Base-by-base conservation (phyloP, 2,888 invertebrate species). In the Orchestes rusci region DNA sequence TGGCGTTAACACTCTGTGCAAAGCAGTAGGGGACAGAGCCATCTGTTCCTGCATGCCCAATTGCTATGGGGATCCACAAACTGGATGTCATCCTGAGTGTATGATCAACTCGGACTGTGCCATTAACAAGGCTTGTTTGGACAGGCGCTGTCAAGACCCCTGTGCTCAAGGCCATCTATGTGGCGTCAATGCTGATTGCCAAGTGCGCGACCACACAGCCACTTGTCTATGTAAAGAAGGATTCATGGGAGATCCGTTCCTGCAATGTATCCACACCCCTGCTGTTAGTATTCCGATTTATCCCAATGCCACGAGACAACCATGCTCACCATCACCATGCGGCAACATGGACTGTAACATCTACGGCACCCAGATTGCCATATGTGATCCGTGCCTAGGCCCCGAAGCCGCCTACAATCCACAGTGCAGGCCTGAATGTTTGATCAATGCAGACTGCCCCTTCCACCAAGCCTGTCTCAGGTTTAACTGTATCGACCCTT, bases 31-130 rank as follows among this genome's bases (percentile, higher is more conserved):
- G 34, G 77, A 80, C 45, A 71, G 80, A 55, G 83, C 87, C 12
- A 76, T 85, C 16, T 91, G 90, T 64, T 81, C 82, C 1, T 90
- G 90, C 60, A 69, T 82, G 33, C 75, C 80, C 5, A 81, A 83
- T 49, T 88, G 83, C 61, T 68, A 78, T 45, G 91, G 91, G 7
- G 83, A 91, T 70, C 89, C 91, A 2, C 78, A 78, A 52, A 69
- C 73, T 39, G 86, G 84, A 55, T 90, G 81, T 62, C 76, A 76
- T 60, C 83, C 86, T 16, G 87, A 89, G 69, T 87, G 89, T 65
- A 73, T 79, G n/a, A 76, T 84, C 57, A 88, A 89, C 65, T 82
- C 87, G 0, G 89, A 90, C 57, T 91, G 91, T 65, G 72, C 79
- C 8, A 68, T 76, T 3, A 75, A 81, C 54, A 78, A 82, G 63